Evolutionary conservation across 2,113 vertebrate genomes (phyloP).

Genomic region (Mystacornis crossleyi): DNA sequence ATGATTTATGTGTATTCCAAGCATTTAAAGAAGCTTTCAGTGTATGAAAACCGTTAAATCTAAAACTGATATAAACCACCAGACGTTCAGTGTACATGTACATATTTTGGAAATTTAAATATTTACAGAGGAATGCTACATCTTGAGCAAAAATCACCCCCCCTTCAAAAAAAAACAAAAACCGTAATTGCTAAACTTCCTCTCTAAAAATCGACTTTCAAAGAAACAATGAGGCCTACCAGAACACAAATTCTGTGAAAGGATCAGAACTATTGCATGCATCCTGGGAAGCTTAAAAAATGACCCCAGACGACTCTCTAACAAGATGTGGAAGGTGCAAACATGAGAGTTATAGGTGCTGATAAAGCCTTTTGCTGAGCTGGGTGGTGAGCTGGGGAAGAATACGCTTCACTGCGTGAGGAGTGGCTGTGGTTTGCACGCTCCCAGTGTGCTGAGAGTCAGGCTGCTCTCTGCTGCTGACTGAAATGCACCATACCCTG

Average conservation of each 20-base stretch:
- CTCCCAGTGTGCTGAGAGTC: background rate
- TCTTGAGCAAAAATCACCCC: background rate
- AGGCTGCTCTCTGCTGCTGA: background rate
- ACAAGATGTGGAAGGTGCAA: background rate
- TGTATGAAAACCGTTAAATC: background rate
- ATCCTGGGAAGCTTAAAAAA: background rate
- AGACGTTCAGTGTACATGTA: background rate
- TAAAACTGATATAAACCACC: background rate
- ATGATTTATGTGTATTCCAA: background rate
- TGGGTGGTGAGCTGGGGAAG: background rate
- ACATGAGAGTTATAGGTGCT: background rate
- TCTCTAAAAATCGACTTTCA: background rate
- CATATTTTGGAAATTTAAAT: background rate
- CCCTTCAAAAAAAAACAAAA: background rate
- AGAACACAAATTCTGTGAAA: background rate
- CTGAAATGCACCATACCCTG: background rate
- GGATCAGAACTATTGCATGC: background rate
- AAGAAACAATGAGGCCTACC: background rate
- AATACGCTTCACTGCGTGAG: rapidly evolving
- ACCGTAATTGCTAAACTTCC: background rate
- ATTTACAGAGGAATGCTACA: background rate
- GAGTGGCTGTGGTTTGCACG: background rate
- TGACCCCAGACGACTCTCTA: background rate
- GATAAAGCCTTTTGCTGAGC: background rate
- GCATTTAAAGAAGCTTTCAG: background rate